phyloP scores from a whole-genome alignment of 2,113 vertebrate genomes.

The Urocolius indicus region DNA sequence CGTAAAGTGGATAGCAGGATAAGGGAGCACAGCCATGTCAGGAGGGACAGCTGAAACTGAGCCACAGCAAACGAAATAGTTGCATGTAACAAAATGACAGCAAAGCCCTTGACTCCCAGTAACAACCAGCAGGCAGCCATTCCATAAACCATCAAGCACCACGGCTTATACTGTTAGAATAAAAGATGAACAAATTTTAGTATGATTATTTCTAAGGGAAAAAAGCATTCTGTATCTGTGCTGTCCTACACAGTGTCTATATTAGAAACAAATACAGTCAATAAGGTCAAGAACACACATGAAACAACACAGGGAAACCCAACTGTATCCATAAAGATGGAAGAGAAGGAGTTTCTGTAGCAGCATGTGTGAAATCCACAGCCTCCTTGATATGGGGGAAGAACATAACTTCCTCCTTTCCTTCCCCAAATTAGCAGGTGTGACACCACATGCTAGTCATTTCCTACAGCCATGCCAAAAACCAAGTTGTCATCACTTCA shows the following conservation, averaged over 20 bases:
- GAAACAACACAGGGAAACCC: not conserved
- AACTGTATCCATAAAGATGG: not conserved
- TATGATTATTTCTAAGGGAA: not conserved
- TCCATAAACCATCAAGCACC: conserved; percentile 84
- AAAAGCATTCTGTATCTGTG: not conserved
- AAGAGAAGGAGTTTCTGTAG: not conserved
- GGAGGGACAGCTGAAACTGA: conserved; percentile 78
- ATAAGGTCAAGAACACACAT: not conserved
- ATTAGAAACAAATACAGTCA: not conserved
- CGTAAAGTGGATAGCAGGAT: conserved; percentile 86
- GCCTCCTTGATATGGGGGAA: not conserved
- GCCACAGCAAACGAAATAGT: conserved; percentile 86
- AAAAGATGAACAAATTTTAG: not conserved
- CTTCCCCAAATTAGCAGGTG: not conserved
- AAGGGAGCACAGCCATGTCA: conserved; percentile 88
- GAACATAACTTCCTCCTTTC: not conserved
- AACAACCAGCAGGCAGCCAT: conserved; percentile 84
- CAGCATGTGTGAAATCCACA: not conserved
- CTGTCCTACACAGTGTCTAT: not conserved
- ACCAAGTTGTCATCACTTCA: not conserved
- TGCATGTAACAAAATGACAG: conserved; percentile 84
- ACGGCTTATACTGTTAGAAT: conserved; percentile 81
- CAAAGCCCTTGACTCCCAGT: conserved; percentile 86
- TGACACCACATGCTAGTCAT: not conserved
- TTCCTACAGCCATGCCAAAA: not conserved